These are phyloP conservation scores for Scaptomyza caliginosa DNA, from an alignment of 2,888 invertebrate genomes.

Conservation along the genomic window DNA sequence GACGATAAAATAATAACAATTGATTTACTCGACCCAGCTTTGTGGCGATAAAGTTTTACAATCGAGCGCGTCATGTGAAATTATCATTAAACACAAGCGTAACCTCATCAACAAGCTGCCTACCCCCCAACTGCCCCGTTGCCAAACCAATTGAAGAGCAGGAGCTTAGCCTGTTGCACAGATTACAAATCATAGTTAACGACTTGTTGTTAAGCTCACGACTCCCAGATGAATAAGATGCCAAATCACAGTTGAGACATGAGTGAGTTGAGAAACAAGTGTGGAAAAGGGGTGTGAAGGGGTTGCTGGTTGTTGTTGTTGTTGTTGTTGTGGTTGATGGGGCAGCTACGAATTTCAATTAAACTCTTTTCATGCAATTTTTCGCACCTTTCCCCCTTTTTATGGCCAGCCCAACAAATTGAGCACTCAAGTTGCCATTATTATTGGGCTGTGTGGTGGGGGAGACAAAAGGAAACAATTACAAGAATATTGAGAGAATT, in stretches of 20 bases:
- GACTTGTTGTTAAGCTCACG: slow-evolving; percentile 43
- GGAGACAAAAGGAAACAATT: neutral
- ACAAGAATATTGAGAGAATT: neutral
- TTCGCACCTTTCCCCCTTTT: slow-evolving; percentile 56
- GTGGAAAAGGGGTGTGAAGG: neutral
- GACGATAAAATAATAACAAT: slow-evolving; percentile 76
- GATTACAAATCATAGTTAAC: slow-evolving; percentile 72
- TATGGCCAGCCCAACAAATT: slow-evolving; percentile 35
- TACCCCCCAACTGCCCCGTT: neutral
- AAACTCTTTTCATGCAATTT: slow-evolving; percentile 51
- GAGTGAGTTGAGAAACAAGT: slow-evolving; percentile 1
- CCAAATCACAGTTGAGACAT: slow-evolving; percentile 37
- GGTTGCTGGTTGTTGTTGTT: neutral
- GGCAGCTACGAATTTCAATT: slow-evolving; percentile 61
- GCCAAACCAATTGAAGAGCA: slow-evolving; percentile 17
- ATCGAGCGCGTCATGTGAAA: slow-evolving; percentile 70
- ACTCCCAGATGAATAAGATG: slow-evolving; percentile 26
- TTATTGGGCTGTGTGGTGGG: neutral
- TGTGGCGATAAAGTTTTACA: slow-evolving; percentile 72
- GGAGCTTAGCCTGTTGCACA: slow-evolving; percentile 36
- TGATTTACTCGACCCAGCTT: slow-evolving; percentile 64
- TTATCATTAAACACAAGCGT: slow-evolving; percentile 63
- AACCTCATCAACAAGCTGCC: slow-evolving; percentile 33
- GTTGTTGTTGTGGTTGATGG: slow-evolving; percentile 3
- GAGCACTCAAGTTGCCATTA: slow-evolving; percentile 43